Conservation (phyloP, 2,797 vertebrate genomes). For the Rhynchotus rufescens region DNA sequence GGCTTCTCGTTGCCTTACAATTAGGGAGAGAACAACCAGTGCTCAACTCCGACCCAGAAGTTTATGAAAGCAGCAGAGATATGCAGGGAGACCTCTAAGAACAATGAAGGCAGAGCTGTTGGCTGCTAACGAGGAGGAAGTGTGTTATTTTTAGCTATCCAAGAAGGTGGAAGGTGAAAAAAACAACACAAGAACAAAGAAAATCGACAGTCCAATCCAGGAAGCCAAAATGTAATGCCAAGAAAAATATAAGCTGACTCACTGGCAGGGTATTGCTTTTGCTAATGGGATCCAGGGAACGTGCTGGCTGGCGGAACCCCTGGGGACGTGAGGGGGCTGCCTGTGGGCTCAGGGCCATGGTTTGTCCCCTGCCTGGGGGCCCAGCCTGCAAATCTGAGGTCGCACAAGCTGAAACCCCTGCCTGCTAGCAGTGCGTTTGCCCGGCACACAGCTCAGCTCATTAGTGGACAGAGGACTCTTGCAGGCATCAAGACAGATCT, state of each 20-base stretch:
- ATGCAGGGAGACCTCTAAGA: conserved; percentile 37
- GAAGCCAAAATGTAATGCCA: neutral
- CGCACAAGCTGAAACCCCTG: neutral
- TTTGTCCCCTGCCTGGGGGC: neutral
- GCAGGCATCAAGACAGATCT: neutral
- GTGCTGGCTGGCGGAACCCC: neutral
- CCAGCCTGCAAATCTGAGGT: neutral
- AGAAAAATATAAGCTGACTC: neutral
- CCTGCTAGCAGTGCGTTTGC: accelerated
- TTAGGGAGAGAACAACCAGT: conserved; percentile 35
- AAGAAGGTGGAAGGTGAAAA: conserved; percentile 62
- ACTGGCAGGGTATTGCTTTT: neutral
- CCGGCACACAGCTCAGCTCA: neutral
- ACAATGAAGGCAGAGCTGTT: conserved; percentile 35
- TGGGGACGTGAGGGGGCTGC: accelerated
- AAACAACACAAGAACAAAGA: conserved; percentile 23
- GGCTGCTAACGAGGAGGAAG: conserved; percentile 52
- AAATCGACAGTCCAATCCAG: neutral
- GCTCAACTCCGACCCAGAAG: neutral
- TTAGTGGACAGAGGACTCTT: neutral
- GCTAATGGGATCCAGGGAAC: neutral
- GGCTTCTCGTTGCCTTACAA: conserved; percentile 49
- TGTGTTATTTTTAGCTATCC: conserved; percentile 59
- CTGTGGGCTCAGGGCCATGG: neutral
- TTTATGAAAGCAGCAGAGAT: conserved; percentile 18